Evolutionary conservation across 2,888 invertebrate species (phyloP).

Genomic region (Torymus aiolomorphi): DNA sequence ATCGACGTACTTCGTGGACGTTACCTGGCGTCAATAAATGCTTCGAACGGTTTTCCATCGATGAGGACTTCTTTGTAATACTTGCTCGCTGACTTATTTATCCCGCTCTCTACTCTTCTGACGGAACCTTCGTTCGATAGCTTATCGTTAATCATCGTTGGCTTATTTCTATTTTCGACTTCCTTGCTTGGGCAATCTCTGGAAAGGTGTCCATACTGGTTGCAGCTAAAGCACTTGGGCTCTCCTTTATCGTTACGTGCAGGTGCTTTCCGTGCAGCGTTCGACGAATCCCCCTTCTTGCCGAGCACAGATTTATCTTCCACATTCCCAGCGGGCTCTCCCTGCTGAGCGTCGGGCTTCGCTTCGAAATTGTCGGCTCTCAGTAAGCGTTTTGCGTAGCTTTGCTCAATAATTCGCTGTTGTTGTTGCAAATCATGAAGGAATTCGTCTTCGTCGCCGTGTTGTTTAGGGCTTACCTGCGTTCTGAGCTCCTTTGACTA

Average conservation of each 20-base stretch:
- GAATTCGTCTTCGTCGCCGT: constrained; percentile 1
- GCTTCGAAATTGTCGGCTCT: too few relatives aligned
- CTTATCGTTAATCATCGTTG: too few relatives aligned
- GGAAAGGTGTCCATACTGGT: constrained; percentile 7
- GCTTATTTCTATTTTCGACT: too few relatives aligned
- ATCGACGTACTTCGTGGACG: constrained; percentile 56
- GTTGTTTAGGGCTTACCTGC: neutral
- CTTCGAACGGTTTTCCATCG: constrained; percentile 53
- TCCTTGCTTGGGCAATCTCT: constrained; percentile 9
- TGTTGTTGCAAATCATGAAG: constrained; percentile 1
- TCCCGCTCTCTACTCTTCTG: too few relatives aligned
- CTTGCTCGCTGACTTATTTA: too few relatives aligned
- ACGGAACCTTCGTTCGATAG: too few relatives aligned
- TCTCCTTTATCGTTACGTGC: constrained; percentile 1
- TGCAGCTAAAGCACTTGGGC: constrained; percentile 12
- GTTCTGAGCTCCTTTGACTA: neutral
- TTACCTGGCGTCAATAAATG: constrained; percentile 56
- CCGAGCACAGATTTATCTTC: neutral
- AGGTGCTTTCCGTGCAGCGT: neutral
- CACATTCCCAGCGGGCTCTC: neutral
- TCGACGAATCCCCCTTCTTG: too few relatives aligned
- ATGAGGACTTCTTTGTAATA: too few relatives aligned
- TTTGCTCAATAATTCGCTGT: neutral
- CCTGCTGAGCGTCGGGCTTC: too few relatives aligned
- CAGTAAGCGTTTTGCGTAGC: neutral